A percentile compares a stretch with the other conserved stretches of the same genome.
Conservation (phyloP, 2,888 invertebrate species). For the Spisula solida region DNA sequence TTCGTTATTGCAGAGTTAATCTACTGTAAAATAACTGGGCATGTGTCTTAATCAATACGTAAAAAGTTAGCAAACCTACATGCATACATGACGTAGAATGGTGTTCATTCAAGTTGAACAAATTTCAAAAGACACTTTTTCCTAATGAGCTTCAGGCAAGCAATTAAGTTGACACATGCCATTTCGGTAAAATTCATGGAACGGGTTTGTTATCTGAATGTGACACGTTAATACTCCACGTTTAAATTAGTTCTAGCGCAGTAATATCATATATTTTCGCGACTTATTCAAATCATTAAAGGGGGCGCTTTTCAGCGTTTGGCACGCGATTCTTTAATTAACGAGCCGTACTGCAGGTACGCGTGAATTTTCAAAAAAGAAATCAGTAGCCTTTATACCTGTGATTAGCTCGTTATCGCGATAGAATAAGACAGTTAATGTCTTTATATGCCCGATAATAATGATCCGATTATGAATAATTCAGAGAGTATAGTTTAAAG, state of each 20-base stretch:
- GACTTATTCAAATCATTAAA: background rate
- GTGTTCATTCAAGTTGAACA: no score
- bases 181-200: background rate
- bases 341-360: background rate
- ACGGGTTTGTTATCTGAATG: background rate
- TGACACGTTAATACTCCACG: background rate
- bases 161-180: no score
- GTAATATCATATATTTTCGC: background rate
- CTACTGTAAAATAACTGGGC: no score
- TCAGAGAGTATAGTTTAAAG: constrained; percentile 6
- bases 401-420: constrained; percentile 18
- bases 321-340: constrained; percentile 24
- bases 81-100: no score
- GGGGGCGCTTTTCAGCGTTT: background rate
- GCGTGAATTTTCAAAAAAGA: constrained; percentile 4
- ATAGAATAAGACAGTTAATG: constrained; percentile 29
- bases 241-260: background rate
- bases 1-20: no score
- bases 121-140: no score
- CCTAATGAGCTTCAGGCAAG: no score
- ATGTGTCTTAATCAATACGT: no score
- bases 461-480: constrained; percentile 4
- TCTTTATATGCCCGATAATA: background rate
- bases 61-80: no score
- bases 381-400: constrained; percentile 9